A percentile compares a stretch with the other conserved stretches of the same genome.
Evolutionary conservation across 2,797 vertebrate species (phyloP).

Genomic region (Chelon auratus): DNA sequence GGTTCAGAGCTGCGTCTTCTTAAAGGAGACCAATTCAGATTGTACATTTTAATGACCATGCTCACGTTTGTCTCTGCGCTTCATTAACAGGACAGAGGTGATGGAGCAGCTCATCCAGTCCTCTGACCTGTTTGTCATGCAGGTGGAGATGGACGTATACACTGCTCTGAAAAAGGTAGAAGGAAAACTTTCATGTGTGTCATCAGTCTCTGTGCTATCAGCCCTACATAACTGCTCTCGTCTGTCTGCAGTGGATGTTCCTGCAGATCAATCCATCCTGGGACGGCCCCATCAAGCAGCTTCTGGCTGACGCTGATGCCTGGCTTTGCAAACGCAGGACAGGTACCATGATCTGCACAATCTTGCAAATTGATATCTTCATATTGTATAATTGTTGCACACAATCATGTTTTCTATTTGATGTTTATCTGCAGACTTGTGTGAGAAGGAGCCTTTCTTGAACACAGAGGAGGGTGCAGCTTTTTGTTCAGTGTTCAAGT

Average conservation of each 20-base stretch:
- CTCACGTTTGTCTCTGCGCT: background rate
- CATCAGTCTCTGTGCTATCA: background rate
- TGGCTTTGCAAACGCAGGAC: slow-evolving; percentile 94
- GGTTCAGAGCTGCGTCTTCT: background rate
- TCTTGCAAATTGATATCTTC: background rate
- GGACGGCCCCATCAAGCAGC: slow-evolving; percentile 95
- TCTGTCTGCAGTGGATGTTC: slow-evolving; percentile 93
- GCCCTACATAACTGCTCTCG: background rate
- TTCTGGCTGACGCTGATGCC: slow-evolving; percentile 91
- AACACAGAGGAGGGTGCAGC: slow-evolving; percentile 88
- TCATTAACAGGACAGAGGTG: slow-evolving; percentile 86
- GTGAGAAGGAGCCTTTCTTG: slow-evolving; percentile 87
- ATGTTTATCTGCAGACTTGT: slow-evolving; percentile 74
- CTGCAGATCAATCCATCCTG: slow-evolving; percentile 94
- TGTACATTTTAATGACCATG: background rate
- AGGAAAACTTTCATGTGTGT: background rate
- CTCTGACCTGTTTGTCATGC: slow-evolving; percentile 97
- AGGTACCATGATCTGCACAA: slow-evolving; percentile 77
- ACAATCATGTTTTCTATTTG: background rate
- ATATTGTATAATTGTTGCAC: background rate
- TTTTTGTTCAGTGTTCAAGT: slow-evolving; percentile 88
- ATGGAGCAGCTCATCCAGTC: slow-evolving; percentile 96
- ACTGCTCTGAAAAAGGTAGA: slow-evolving; percentile 97
- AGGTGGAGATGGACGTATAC: slow-evolving; percentile 99
- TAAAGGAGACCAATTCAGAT: background rate